A percentile compares a stretch with the other conserved stretches of the same genome.
Conservation (phyloP, 2,888 invertebrate species). For the Argyra leucocephala region DNA sequence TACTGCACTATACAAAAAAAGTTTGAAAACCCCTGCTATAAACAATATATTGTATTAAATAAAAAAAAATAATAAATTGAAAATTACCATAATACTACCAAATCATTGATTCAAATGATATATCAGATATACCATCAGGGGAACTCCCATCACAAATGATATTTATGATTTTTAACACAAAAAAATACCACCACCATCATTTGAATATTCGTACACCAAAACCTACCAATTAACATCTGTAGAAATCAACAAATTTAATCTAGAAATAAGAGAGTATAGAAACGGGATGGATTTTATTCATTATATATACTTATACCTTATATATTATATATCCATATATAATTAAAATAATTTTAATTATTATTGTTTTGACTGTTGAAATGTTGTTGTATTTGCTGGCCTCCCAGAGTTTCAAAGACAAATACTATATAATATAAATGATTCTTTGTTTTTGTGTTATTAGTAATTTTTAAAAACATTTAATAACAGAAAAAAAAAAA, state of each 20-base stretch:
- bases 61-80: no score
- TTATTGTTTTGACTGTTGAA: conserved; percentile 2
- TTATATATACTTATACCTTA: no score
- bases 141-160: not conserved
- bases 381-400: not conserved
- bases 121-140: not conserved
- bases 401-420: not conserved
- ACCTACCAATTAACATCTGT: not conserved
- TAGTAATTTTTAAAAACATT: not conserved
- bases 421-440: not conserved
- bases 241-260: conserved; percentile 1
- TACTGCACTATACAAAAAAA: no score
- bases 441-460: not conserved
- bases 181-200: not conserved
- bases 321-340: no score
- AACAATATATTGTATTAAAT: no score
- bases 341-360: not conserved
- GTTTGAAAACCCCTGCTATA: no score
- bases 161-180: conserved; percentile 1
- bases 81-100: not conserved
- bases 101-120: not conserved
- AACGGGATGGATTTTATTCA: no score
- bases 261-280: no score
- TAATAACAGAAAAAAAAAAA: not conserved
- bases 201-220: not conserved